Evolutionary conservation across 2,888 invertebrate species (phyloP).

Genomic region (Dusona sp.): DNA sequence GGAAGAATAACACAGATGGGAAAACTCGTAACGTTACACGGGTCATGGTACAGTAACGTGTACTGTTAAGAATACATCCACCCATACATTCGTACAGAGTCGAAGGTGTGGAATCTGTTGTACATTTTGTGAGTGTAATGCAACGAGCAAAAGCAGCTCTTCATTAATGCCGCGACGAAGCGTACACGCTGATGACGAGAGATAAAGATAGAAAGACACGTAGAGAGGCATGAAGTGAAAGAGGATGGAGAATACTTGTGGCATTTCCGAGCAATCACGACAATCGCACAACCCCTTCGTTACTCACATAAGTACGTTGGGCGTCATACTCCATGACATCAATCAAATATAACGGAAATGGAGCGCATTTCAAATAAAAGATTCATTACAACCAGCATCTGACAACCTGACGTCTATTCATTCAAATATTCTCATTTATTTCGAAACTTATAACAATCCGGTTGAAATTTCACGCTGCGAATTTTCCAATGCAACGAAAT

Average conservation of each 20-base stretch:
- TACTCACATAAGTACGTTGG: slow-evolving; percentile 58
- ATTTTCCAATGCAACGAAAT: neutral
- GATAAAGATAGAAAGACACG: slow-evolving; percentile 2
- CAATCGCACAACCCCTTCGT: slow-evolving; percentile 64
- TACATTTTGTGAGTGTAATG: slow-evolving; percentile 52
- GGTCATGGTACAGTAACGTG: slow-evolving; percentile 81
- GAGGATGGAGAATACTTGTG: slow-evolving; percentile 15
- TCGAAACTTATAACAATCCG: neutral
- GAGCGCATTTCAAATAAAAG: neutral
- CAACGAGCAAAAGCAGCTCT: slow-evolving; percentile 42
- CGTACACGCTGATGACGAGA: slow-evolving; percentile 34
- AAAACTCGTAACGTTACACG: slow-evolving; percentile 72
- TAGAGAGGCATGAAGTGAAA: neutral
- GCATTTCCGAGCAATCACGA: slow-evolving; percentile 64
- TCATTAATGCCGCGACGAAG: slow-evolving; percentile 65
- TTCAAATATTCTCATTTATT: neutral
- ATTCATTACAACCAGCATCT: neutral
- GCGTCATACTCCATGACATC: slow-evolving; percentile 48
- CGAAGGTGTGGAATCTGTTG: slow-evolving; percentile 60
- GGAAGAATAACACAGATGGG: slow-evolving; percentile 75
- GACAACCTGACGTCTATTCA: neutral
- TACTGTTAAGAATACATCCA: slow-evolving; percentile 78
- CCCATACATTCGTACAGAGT: neutral
- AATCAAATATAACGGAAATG: slow-evolving; percentile 5
- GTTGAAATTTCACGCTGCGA: neutral